phyloP scores from a whole-genome alignment of 1,140 invertebrate species.

The Oryctes rhinoceros region DNA sequence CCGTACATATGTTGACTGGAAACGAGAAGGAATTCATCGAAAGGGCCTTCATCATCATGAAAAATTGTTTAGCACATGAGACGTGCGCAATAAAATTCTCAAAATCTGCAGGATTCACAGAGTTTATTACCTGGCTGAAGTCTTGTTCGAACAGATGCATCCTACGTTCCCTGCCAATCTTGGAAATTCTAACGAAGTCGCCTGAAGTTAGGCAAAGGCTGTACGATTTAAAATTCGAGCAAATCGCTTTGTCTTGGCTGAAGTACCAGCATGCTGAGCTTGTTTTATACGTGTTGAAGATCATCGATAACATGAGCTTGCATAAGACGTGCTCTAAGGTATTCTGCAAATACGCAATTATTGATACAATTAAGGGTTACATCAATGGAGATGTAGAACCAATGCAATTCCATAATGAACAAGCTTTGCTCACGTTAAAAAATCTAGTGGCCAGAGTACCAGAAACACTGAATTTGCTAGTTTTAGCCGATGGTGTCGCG shows the following conservation, averaged over 20 bases:
- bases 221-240: background rate
- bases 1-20: background rate
- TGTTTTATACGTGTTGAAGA: background rate
- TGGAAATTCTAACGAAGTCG: background rate
- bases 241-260: background rate
- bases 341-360: background rate
- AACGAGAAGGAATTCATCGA: background rate
- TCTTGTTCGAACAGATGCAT: background rate
- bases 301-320: conserved; percentile 1
- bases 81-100: conserved; percentile 9
- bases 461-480: background rate
- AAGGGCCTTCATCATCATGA: background rate
- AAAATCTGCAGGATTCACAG: background rate
- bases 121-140: background rate
- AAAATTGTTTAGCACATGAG: conserved; percentile 26
- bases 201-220: background rate
- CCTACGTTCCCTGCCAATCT: background rate
- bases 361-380: background rate
- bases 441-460: background rate
- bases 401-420: background rate
- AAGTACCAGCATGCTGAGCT: background rate
- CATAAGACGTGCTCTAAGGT: conserved; percentile 6
- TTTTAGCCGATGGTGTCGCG: background rate
- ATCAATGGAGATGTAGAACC: background rate
- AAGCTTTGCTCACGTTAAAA: background rate